These are phyloP conservation scores for Pediacus dermestoides DNA, from an alignment of 2,888 invertebrate species.

Conservation along the genomic window DNA sequence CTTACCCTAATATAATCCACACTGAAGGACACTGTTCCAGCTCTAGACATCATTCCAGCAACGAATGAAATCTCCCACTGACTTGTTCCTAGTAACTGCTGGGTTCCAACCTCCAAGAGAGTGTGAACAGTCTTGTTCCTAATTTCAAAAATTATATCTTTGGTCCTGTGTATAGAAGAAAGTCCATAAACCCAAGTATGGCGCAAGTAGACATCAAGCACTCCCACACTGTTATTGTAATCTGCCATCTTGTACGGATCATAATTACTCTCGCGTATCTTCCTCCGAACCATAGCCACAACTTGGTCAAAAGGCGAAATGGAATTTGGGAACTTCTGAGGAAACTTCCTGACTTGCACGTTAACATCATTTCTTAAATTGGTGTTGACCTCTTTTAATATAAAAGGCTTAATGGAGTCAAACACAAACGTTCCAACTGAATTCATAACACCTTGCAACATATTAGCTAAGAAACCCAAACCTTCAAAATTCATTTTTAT, in stretches of 20 bases:
- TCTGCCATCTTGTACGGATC: constrained; percentile 76
- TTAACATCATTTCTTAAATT: constrained; percentile 73
- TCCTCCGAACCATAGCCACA: constrained; percentile 68
- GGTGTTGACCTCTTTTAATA: constrained; percentile 73
- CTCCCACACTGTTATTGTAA: constrained; percentile 67
- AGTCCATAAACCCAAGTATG: constrained; percentile 78
- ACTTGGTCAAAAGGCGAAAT: constrained; percentile 83
- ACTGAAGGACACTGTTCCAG: constrained; percentile 72
- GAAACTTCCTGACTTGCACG: constrained; percentile 65
- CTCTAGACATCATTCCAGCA: constrained; percentile 64
- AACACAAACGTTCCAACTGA: constrained; percentile 78
- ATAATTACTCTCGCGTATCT: constrained; percentile 61
- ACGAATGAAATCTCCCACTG: constrained; percentile 74
- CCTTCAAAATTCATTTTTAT: constrained; percentile 81
- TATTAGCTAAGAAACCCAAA: constrained; percentile 69
- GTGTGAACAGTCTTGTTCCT: constrained; percentile 67
- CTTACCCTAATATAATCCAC: constrained; percentile 69
- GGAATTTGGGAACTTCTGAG: constrained; percentile 77
- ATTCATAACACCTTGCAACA: constrained; percentile 69
- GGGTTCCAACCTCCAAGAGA: constrained; percentile 73
- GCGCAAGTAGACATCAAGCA: constrained; percentile 65
- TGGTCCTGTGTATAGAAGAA: constrained; percentile 78
- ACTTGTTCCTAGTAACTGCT: constrained; percentile 70
- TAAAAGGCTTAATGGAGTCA: constrained; percentile 81
- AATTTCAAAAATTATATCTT: constrained; percentile 70